phyloP scores from a whole-genome alignment of 2,113 vertebrate genomes.

The Orthonyx spaldingii region DNA sequence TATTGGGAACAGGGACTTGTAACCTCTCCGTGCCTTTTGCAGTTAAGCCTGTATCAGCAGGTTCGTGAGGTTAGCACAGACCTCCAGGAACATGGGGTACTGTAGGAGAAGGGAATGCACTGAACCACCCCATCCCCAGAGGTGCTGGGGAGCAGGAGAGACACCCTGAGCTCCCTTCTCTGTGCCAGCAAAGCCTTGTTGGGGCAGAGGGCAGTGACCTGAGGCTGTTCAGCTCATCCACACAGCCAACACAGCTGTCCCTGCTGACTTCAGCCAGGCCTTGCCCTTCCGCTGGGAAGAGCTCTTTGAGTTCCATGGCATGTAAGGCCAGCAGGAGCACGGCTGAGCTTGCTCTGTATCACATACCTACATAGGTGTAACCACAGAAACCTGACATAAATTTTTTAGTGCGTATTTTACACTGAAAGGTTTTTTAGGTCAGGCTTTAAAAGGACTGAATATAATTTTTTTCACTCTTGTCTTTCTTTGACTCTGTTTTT shows the following conservation, averaged over 20 bases:
- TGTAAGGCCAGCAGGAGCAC: neutral
- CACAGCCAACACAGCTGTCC: rapidly evolving
- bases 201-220: neutral
- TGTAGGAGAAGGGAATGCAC: neutral
- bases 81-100: rapidly evolving
- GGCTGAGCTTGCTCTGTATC: neutral
- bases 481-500: neutral
- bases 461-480: neutral
- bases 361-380: neutral
- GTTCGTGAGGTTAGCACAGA: rapidly evolving
- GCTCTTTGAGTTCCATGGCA: neutral
- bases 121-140: rapidly evolving
- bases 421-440: constrained; percentile 13
- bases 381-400: constrained; percentile 31
- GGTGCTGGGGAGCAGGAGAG: neutral
- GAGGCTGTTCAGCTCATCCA: neutral
- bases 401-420: constrained; percentile 18
- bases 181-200: rapidly evolving
- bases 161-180: neutral
- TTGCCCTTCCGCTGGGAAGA: neutral
- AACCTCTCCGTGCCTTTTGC: neutral
- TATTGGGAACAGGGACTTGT: neutral
- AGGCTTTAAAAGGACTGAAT: neutral
- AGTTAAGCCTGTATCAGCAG: neutral
- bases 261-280: neutral